phyloP scores from a whole-genome alignment of 2,888 invertebrate species.

The Drosophila dives region DNA sequence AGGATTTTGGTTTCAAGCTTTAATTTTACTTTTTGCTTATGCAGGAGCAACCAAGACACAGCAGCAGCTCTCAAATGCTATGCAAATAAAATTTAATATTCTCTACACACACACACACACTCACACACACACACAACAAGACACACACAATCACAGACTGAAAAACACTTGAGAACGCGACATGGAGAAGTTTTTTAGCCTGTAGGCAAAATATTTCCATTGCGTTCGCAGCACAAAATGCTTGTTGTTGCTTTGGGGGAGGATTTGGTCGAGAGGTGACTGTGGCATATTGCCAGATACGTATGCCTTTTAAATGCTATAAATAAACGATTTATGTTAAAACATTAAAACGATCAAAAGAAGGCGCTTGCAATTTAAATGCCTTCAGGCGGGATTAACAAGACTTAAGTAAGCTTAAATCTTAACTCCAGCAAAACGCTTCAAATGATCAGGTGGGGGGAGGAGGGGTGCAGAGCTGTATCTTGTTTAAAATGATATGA shows the following conservation, averaged over 20 bases:
- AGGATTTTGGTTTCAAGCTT: constrained; percentile 12
- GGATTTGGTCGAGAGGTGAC: background rate
- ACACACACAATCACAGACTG: background rate
- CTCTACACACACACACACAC: constrained; percentile 18
- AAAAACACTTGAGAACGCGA: constrained; percentile 28
- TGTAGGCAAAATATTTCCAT: constrained; percentile 29
- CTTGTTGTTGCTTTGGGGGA: constrained; percentile 17
- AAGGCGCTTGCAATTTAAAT: constrained; percentile 30
- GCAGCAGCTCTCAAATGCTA: constrained; percentile 36
- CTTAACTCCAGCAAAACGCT: background rate
- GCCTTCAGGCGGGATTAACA: constrained; percentile 37
- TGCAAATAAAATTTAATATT: constrained; percentile 62
- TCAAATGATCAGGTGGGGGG: constrained; percentile 1
- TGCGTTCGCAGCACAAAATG: constrained; percentile 21
- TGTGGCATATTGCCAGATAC: constrained; percentile 20
- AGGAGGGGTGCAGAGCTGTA: constrained; percentile 11
- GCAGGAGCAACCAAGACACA: constrained; percentile 8
- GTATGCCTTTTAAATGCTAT: constrained; percentile 51
- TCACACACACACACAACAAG: background rate
- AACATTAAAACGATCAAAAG: constrained; percentile 58
- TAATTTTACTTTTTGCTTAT: constrained; percentile 33
- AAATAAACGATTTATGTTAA: constrained; percentile 55
- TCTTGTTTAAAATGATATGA: constrained; percentile 1
- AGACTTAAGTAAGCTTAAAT: constrained; percentile 17
- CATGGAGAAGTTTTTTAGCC: constrained; percentile 37